Evolutionary conservation across 2,113 vertebrate species (phyloP), one percentile per base, ranked within the genome.

Genomic region (Python bivittatus): DNA sequence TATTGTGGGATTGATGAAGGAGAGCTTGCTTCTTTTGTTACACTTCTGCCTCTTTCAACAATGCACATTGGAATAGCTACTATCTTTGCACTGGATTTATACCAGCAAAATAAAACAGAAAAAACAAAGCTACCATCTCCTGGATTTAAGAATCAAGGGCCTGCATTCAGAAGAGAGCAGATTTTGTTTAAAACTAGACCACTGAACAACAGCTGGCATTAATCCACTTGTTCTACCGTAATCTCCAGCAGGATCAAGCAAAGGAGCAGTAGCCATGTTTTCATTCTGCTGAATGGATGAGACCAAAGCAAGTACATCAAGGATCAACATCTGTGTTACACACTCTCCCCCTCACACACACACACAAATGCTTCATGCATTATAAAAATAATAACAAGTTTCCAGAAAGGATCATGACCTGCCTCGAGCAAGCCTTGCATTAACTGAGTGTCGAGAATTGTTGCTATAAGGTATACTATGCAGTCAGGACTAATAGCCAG

Each of bases 201-300:
- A 91, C 44, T 64, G 92, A 91, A 93, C 52, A 96, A 91, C 95
- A 92, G 96, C 58, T 38, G 90, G 94, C 91, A 87, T 93, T 94
- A 92, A 94, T 96, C 96, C 95, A 91, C 92, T 92, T 92, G 91
- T 38, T 95, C 93, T 90, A 92, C 84, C 12, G 1, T 90, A 90
- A 90, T 38, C 92, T 44, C 42, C 4, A 11, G 91, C 89, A 90
- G 94, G 95, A 88, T 52, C 90, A 96, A 94, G 91, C 58, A 72
- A 93, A 87, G 79, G 61, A 88, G 88, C 61, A 86, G 90, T 83
- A 83, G 68, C 94, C 57, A 84, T 88, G 94, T 94, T 96, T 91
- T 92, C 84, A 79, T 64, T 90, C 94, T 88, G 84, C 92, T 93
- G 92, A 96, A 90, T 7, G 90, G 93, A 96, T 92, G 93, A 83